These are phyloP conservation scores for Hydractinia symbiolongicarpus DNA, from an alignment of 30 jellyfish, hydroid and myxozoan genomes.

Conservation along the genomic window DNA sequence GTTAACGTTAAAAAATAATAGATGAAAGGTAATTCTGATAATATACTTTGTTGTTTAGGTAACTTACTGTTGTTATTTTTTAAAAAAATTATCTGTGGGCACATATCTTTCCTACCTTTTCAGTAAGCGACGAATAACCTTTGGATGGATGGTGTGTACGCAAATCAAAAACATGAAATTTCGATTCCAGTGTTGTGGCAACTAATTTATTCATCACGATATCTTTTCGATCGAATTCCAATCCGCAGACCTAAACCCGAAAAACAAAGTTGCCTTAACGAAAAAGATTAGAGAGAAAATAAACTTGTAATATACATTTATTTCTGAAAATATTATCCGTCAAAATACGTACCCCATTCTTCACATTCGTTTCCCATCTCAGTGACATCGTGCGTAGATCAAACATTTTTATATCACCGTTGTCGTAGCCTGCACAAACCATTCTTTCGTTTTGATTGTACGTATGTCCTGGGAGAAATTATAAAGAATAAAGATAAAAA, in stretches of 20 bases:
- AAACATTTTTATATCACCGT: conserved; percentile 91
- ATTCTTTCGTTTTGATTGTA: conserved; percentile 78
- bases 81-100: no score
- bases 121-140: conserved; percentile 66
- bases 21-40: no score
- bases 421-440: conserved; percentile 96
- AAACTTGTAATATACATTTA: not conserved
- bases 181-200: conserved; percentile 88
- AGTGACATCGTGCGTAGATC: conserved; percentile 87
- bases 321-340: not conserved
- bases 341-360: conserved; percentile 69
- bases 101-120: no score
- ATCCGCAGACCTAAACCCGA: conserved; percentile 59
- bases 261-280: not conserved
- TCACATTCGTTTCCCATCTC: conserved; percentile 78
- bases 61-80: no score
- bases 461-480: conserved; percentile 56
- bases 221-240: conserved; percentile 82
- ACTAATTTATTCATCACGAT: conserved; percentile 85
- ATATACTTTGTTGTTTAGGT: no score
- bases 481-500: not conserved
- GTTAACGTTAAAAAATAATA: no score
- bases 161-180: conserved; percentile 78
- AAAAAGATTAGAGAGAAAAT: not conserved
- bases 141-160: conserved; percentile 80